These are phyloP conservation scores for Heliconius hermathena DNA, from an alignment of 1,140 invertebrate species.

Conservation along the genomic window DNA sequence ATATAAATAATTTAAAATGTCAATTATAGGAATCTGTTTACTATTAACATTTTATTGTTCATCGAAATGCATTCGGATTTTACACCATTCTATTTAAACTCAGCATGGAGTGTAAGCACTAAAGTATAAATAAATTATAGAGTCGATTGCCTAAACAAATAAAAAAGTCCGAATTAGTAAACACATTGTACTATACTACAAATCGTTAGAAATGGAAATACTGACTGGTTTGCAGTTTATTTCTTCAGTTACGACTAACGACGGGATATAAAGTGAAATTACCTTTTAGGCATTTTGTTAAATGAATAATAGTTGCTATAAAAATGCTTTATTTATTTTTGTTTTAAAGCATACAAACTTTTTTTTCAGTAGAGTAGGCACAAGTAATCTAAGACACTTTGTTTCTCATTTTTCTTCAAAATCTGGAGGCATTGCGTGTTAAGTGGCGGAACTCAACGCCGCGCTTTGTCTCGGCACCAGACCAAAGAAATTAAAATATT, in stretches of 20 bases:
- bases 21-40: background rate
- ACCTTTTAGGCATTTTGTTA: constrained; percentile 49
- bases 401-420: no score
- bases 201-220: constrained; percentile 59
- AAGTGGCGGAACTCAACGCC: no score
- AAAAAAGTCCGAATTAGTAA: constrained; percentile 18
- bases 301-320: constrained; percentile 44
- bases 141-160: constrained; percentile 39
- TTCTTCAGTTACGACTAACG: constrained; percentile 49
- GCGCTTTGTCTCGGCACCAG: no score
- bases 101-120: background rate
- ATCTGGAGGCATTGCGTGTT: no score
- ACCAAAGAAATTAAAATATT: no score
- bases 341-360: constrained; percentile 22
- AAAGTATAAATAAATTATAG: constrained; percentile 31
- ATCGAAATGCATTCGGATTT: background rate
- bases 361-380: no score
- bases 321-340: constrained; percentile 41
- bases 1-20: background rate
- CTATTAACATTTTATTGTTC: constrained; percentile 4
- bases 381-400: no score
- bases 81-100: constrained; percentile 3
- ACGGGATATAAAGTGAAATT: constrained; percentile 43
- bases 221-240: constrained; percentile 38
- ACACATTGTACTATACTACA: constrained; percentile 50